Conservation (phyloP, 64 coral and sea anemone species). For the Pocillopora damicornis region DNA sequence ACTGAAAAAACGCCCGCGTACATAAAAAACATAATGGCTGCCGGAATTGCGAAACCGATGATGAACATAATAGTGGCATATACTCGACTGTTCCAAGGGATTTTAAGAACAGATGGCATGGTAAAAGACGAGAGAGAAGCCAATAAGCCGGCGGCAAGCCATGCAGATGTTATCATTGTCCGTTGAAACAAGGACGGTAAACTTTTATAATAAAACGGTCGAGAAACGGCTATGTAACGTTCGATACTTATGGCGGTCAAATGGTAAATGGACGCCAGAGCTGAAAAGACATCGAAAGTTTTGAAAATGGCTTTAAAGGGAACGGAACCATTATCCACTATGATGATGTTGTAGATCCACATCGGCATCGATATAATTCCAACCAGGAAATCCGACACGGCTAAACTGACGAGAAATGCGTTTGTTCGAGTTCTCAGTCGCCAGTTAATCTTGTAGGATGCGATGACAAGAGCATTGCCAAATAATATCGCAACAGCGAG, state of each 20-base stretch:
- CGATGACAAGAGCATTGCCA: conserved; percentile 63
- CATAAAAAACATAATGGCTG: conserved; percentile 24
- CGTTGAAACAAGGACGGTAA: conserved; percentile 38
- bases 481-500: conserved; percentile 49
- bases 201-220: conserved; percentile 57
- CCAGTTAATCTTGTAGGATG: conserved; percentile 51
- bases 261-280: conserved; percentile 67
- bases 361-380: conserved; percentile 66
- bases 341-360: conserved; percentile 67
- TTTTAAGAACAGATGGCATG: neutral
- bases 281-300: conserved; percentile 60
- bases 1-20: conserved; percentile 32
- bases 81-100: neutral
- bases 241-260: conserved; percentile 71
- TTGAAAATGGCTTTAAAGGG: conserved; percentile 43
- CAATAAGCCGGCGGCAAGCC: conserved; percentile 47
- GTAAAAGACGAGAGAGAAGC: conserved; percentile 1
- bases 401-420: conserved; percentile 76
- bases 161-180: conserved; percentile 37
- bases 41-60: conserved; percentile 11
- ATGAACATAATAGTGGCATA: conserved; percentile 14
- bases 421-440: conserved; percentile 65
- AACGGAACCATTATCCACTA: neutral
- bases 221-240: conserved; percentile 67
- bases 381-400: conserved; percentile 71